A percentile compares a stretch with the other conserved stretches of the same genome.
Conservation (phyloP, 2,113 vertebrate species). For the Brachypodius melanocephalos region DNA sequence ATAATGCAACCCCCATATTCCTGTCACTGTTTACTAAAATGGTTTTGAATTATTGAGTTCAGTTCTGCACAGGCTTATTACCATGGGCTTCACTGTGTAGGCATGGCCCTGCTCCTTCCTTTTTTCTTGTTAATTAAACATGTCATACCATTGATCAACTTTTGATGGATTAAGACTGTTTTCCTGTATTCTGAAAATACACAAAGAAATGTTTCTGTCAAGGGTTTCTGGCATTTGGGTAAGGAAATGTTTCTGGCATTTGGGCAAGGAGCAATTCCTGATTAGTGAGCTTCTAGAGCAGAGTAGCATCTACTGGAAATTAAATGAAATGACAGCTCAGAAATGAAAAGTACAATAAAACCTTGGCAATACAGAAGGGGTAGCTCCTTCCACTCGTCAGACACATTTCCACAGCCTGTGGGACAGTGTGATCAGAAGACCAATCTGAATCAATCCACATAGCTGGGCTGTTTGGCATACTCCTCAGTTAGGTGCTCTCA, state of each 20-base stretch:
- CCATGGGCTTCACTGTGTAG: neutral
- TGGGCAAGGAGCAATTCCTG: neutral
- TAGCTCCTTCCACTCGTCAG: neutral
- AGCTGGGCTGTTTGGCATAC: neutral
- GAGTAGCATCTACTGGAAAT: slow-evolving; percentile 15
- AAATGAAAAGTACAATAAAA: neutral
- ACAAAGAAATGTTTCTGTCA: neutral
- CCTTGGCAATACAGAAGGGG: neutral
- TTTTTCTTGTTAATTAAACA: neutral
- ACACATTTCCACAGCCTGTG: accelerated
- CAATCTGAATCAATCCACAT: neutral
- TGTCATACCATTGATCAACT: neutral
- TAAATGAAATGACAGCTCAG: neutral
- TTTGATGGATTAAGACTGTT: neutral
- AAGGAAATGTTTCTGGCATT: neutral
- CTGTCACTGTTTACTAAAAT: neutral
- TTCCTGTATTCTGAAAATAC: neutral
- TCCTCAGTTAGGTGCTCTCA: neutral
- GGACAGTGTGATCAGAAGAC: accelerated
- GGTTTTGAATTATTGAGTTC: neutral
- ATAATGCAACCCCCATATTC: neutral
- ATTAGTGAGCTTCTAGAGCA: neutral
- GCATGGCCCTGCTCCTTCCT: neutral
- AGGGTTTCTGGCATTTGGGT: neutral
- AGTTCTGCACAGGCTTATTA: neutral